phyloP scores from a whole-genome alignment of 2,113 vertebrate genomes.

The Bettongia penicillata region DNA sequence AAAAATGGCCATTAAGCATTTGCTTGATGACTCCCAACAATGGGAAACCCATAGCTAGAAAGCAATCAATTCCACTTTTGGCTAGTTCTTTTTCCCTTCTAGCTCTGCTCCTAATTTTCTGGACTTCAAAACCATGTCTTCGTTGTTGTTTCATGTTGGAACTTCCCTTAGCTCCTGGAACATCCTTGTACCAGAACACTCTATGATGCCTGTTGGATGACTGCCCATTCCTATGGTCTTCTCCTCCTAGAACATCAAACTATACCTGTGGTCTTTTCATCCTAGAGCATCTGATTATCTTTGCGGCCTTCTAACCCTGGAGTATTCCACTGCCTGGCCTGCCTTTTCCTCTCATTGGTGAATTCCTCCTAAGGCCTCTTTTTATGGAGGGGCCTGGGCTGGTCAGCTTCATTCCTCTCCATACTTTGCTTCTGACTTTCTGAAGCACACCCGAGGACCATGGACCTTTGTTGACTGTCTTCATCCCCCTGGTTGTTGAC shows the following conservation, averaged over 20 bases:
- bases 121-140: background rate
- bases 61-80: background rate
- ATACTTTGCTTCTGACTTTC: background rate
- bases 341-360: background rate
- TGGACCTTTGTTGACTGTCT: background rate
- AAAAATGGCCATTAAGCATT: background rate
- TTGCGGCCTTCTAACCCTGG: background rate
- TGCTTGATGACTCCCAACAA: background rate
- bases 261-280: background rate
- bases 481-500: background rate
- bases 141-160: background rate
- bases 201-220: background rate
- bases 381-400: background rate
- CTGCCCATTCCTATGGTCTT: background rate
- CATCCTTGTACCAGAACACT: background rate
- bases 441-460: background rate
- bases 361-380: background rate
- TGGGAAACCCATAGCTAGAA: background rate
- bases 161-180: background rate
- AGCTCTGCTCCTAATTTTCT: background rate
- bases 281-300: background rate
- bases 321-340: background rate
- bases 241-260: background rate
- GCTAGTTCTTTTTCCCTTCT: background rate
- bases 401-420: background rate